Evolutionary conservation across 2,888 invertebrate species (phyloP).

Genomic region (Drosophila paracracens): DNA sequence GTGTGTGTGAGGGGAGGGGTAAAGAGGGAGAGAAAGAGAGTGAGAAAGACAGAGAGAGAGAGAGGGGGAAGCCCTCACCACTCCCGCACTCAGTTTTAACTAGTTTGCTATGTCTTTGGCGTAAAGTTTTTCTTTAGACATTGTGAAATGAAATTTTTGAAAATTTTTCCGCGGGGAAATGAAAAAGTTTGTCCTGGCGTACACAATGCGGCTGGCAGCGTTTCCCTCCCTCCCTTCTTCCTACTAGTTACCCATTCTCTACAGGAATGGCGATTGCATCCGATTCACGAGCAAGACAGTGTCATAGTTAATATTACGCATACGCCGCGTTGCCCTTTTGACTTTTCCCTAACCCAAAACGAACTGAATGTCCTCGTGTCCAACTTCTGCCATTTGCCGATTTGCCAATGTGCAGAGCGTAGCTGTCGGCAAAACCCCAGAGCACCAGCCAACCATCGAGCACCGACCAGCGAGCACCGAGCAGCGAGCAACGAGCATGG

Average conservation of each 20-base stretch:
- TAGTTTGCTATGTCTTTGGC: slow-evolving; percentile 80
- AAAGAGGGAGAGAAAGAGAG: slow-evolving; percentile 1
- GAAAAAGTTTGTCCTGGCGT: slow-evolving; percentile 77
- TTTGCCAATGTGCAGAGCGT: slow-evolving; percentile 64
- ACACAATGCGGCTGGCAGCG: slow-evolving; percentile 75
- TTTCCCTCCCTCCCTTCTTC: not conserved
- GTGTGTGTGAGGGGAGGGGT: slow-evolving; percentile 13
- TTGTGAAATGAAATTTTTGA: slow-evolving; percentile 81
- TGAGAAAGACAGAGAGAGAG: not conserved
- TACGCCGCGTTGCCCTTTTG: slow-evolving; percentile 78
- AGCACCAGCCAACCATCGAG: slow-evolving; percentile 13
- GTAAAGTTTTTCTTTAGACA: slow-evolving; percentile 74
- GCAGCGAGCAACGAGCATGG: slow-evolving; percentile 20
- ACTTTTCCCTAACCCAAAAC: slow-evolving; percentile 57
- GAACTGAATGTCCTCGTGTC: slow-evolving; percentile 14
- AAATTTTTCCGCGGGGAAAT: slow-evolving; percentile 82
- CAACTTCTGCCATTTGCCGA: slow-evolving; percentile 51
- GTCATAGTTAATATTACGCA: slow-evolving; percentile 77
- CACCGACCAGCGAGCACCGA: slow-evolving; percentile 10
- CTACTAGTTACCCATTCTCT: not conserved
- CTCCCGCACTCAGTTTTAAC: slow-evolving; percentile 59
- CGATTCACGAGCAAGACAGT: slow-evolving; percentile 39
- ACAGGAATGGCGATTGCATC: slow-evolving; percentile 20
- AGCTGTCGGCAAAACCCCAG: slow-evolving; percentile 56
- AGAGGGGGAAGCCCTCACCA: slow-evolving; percentile 48